Conservation (phyloP, 2,113 vertebrate genomes). For the Charadrius vociferus region DNA sequence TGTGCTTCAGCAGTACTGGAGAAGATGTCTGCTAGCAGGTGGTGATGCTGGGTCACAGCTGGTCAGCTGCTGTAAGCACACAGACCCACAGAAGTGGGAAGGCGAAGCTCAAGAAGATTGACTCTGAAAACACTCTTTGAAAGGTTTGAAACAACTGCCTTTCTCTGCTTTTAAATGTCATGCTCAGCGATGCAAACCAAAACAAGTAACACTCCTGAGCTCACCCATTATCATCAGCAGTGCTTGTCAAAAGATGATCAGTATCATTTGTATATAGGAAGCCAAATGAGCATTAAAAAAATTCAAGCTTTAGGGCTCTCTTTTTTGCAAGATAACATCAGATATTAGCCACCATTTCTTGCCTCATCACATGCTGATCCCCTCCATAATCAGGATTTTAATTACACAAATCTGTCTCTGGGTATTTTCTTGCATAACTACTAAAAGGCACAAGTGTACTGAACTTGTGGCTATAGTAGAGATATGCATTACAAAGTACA, state of each 20-base stretch:
- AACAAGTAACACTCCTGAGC: neutral
- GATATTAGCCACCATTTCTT: constrained; percentile 52
- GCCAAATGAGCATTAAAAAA: constrained; percentile 57
- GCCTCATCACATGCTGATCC: constrained; percentile 51
- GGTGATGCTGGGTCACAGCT: neutral
- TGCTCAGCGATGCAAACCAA: neutral
- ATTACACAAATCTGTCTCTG: constrained; percentile 56
- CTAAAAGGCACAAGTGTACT: neutral
- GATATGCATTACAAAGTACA: neutral
- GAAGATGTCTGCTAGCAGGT: neutral
- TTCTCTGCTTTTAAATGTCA: neutral
- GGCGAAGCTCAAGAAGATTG: neutral
- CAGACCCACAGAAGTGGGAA: neutral
- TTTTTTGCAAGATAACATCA: constrained; percentile 59
- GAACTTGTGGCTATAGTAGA: neutral
- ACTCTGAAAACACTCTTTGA: neutral
- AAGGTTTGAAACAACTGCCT: neutral
- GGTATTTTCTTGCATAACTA: constrained; percentile 47
- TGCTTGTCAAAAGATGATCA: constrained; percentile 38
- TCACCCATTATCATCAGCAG: neutral
- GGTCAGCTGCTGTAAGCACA: neutral
- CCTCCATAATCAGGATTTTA: constrained; percentile 56
- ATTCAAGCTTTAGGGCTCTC: constrained; percentile 48
- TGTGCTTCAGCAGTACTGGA: neutral
- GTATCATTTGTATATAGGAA: constrained; percentile 25